Percentiles rank a stretch among this genome's conserved stretches.
phyloP scores from a whole-genome alignment of 92 coral and sea anemone species.

The Paragorgia papillata region DNA sequence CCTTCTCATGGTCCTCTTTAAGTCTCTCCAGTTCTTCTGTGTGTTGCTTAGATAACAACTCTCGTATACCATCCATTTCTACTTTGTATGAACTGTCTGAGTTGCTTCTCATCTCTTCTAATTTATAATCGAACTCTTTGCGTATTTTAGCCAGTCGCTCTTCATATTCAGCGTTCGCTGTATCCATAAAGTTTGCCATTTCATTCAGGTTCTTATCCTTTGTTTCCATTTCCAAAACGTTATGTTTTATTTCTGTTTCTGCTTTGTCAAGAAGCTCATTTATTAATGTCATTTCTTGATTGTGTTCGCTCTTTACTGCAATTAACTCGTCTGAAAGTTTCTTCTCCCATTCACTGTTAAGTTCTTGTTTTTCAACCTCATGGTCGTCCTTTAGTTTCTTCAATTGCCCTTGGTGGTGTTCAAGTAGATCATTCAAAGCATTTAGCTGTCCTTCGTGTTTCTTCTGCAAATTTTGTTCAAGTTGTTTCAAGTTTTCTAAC shows the following conservation, averaged over 20 bases:
- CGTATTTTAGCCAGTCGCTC: constrained; percentile 15
- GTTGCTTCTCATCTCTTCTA: constrained; percentile 18
- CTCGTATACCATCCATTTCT: constrained; percentile 29
- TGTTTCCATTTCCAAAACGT: constrained; percentile 61
- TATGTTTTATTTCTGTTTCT: constrained; percentile 79
- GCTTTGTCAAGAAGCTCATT: constrained; percentile 22
- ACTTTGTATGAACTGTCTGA: constrained; percentile 16
- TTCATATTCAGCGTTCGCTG: constrained; percentile 29
- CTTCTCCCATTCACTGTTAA: constrained; percentile 61
- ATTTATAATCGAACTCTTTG: constrained; percentile 23
- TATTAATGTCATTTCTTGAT: constrained; percentile 73
- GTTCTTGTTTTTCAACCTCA: constrained; percentile 55
- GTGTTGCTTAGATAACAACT: constrained; percentile 49
- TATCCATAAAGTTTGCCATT: constrained; percentile 23
- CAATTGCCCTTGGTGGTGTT: constrained; percentile 77
- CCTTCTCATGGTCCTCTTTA: constrained; percentile 60
- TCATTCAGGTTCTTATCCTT: constrained; percentile 38
- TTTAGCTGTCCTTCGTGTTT: constrained; percentile 86
- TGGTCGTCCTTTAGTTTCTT: constrained; percentile 59
- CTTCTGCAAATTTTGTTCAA: constrained; percentile 75
- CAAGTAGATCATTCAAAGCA: constrained; percentile 78
- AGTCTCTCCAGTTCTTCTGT: constrained; percentile 62
- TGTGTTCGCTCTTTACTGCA: constrained; percentile 74
- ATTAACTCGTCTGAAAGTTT: constrained; percentile 69
- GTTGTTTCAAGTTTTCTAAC: constrained; percentile 80